Evolutionary conservation across 2,797 vertebrate genomes (phyloP).

Genomic region (Lacerta viridis): DNA sequence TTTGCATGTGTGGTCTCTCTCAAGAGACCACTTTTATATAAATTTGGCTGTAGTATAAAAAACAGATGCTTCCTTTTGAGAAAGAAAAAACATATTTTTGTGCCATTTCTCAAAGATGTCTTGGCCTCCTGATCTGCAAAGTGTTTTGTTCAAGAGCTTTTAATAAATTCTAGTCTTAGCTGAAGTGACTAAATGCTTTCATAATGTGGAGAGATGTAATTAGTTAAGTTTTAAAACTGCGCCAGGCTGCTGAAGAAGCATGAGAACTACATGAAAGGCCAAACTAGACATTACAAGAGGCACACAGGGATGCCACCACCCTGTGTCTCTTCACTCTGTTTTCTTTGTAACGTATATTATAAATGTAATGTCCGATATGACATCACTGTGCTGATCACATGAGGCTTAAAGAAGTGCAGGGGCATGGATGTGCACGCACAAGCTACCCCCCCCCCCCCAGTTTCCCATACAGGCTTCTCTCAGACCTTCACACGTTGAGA

Average conservation of each 20-base stretch:
- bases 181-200: conserved; percentile 19
- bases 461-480: no score
- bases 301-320: neutral
- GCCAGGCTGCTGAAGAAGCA: neutral
- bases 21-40: conserved; percentile 37
- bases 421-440: no score
- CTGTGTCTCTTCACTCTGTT: neutral
- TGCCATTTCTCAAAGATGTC: conserved; percentile 22
- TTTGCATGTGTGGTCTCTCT: conserved; percentile 45
- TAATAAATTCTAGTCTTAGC: conserved; percentile 3
- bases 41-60: conserved; percentile 36
- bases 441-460: no score
- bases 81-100: neutral
- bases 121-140: conserved; percentile 12
- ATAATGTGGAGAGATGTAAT: conserved; percentile 15
- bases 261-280: neutral
- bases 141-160: conserved; percentile 22
- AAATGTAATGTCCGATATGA: neutral
- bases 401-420: no score
- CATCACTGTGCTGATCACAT: neutral
- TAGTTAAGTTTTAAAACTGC: neutral
- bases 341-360: neutral
- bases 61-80: conserved; percentile 37
- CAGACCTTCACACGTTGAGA: no score
- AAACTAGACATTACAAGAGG: neutral